Conservation (phyloP, 1,140 invertebrate species). For the Wasmannia auropunctata region DNA sequence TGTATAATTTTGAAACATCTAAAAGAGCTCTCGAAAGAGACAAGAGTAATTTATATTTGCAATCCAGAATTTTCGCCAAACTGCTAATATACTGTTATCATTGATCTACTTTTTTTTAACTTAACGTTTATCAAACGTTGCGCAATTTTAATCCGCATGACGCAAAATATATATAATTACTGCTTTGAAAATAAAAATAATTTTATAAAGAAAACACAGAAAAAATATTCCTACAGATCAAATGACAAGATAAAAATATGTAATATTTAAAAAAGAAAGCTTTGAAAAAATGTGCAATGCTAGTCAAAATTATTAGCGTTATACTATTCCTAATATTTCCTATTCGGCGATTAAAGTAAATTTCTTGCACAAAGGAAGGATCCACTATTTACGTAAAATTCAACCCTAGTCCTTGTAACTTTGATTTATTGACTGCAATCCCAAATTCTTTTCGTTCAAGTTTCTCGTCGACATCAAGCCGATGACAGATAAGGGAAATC, state of each 20-base stretch:
- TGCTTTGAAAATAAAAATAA: not conserved
- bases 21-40: constrained; percentile 43
- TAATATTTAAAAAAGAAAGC: not conserved
- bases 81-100: not conserved
- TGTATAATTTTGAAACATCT: constrained; percentile 51
- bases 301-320: not conserved
- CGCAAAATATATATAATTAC: not conserved
- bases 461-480: constrained; percentile 42
- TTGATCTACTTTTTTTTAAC: not conserved
- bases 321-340: constrained; percentile 6
- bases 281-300: not conserved
- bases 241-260: not conserved
- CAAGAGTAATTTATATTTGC: constrained; percentile 36
- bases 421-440: constrained; percentile 56
- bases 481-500: constrained; percentile 59
- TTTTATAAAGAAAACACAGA: not conserved
- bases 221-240: not conserved
- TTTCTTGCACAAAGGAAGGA: not conserved
- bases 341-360: constrained; percentile 19
- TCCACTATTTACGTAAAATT: not conserved
- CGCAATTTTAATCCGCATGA: not conserved
- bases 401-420: constrained; percentile 18
- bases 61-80: not conserved
- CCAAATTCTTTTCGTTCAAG: constrained; percentile 33
- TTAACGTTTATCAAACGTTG: too few species aligned